Evolutionary conservation across 1,140 invertebrate species (phyloP), one percentile per base, ranked within the genome.

Genomic region (Bacillus rossius): DNA sequence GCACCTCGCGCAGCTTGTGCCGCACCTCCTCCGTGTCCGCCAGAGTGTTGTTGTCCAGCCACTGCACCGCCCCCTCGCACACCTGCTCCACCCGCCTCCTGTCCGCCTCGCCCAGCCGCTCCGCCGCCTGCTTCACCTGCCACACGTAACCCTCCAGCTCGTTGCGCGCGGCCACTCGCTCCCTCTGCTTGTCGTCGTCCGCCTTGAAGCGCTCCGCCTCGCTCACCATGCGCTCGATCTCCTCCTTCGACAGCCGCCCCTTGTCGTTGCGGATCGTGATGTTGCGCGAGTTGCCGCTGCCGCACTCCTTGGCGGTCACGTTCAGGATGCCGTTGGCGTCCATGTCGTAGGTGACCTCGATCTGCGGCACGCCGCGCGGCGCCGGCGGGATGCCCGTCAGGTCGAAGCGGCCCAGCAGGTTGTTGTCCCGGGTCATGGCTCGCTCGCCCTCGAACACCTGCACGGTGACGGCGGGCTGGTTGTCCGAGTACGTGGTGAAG

Each of bases 201-300:
- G 78, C 77, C 63, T 82, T 83, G 69, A 84, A 91, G 34, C 67
- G 73, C 43, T 81, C 76, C 1, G 79, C 82, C 53, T 85, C 83
- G 17, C 81, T 81, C 10, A 89, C 82, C 87, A 94, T 93, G 41
- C 84, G 77, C 43, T 93, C 88, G 65, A 93, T 92, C 59, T 91
- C 89, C 23, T 88, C 85, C 66, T 92, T 89, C 7, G 79, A 82
- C 1, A 91, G 72, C 48, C 90, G 78, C 19, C 89, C 87, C 67
- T 91, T 91, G 69, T 93, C 89, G 68, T 92, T 92, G 20, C 86
- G 90, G 59, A 92, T 91, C 16, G 86, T 89, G 63, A 93, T 92
- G 65, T 91, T 88, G 69, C 84, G 87, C 52, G 81, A 77, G 63
- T 82, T 83, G 42, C 86, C 85, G 23, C 84, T 85, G 38, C 72